Base-by-base conservation (phyloP, 1,140 invertebrate species). In the Caligus rogercresseyi region DNA sequence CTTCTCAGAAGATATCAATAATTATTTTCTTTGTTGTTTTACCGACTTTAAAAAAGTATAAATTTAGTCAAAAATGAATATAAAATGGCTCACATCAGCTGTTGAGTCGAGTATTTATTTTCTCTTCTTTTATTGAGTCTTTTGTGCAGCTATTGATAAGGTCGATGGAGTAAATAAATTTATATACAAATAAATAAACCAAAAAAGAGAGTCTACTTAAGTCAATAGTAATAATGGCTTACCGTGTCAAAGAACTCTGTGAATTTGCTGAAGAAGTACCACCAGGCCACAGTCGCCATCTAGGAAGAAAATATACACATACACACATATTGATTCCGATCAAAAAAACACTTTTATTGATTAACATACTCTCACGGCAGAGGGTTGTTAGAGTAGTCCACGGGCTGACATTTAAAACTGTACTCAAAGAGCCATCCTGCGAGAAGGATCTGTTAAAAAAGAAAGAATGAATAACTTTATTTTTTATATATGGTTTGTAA, bases 211-310 rank as follows among this genome's bases (percentile, higher is more conserved):
- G 7, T 0, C 13, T 23, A 54, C 20, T 43, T 58, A 56, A 67
- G 14, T 66, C 62, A 65, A 57, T 53, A 1, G 59, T 18, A 20
- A 26, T 61, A 55, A 63, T 25, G 63, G 80, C 82, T 83, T 78
- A 95, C 87, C 64, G 92, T 96, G 75, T 97, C 92, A 19, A 87
- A 81, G 74, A 96, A 94, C 78, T 98, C 93, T 15, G 90, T 86
- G 67, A 91, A 80, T 74, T 98, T 98, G 54, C 91, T 95, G 73
- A 95, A 85, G 75, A 94, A 98, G 73, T 95, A 97, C 79, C 89
- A 89, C 85, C 89, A 96, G 70, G 90, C 88, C 15, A 91, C 80
- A 67, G 78, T 76, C 0, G 89, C 82, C 87, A 95, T 94, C 85
- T 92, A 77, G 52, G 81, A 65, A 78, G 55, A 68, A 65, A 66